Evolutionary conservation across 2,888 invertebrate genomes (phyloP), one percentile per base, ranked within the genome.

Genomic region (Rhopalosiphum nymphaeae): DNA sequence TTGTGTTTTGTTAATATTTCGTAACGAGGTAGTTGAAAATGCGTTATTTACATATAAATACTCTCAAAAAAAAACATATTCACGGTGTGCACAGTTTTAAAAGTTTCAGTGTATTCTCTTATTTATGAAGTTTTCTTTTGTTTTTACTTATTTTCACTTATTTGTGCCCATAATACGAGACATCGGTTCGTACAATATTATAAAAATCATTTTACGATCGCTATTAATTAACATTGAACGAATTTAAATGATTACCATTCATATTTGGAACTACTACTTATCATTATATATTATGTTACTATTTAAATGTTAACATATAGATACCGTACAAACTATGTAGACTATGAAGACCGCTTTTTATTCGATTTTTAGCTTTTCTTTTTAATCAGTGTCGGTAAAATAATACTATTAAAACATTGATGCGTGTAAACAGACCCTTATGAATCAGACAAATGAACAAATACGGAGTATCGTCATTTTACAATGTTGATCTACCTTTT

Each of bases 401-500:
- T 61, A 57, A 89, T 44, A 89, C 36, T 88, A 36, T 11, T 88
- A 88, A 53, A 88, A 88, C 36, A 88, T 53, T 88, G 53, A 87
- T 87, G n/a, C n/a, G 36, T 88, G 53, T 53, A 49, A 88, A 53
- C 29, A 57, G 4, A 36, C 90, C 25, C 46, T 90, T 67, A 46
- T n/a, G 25, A 44, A 46, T 67, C 25, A 36, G 90, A 90, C 36
- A 67, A 90, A 90, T 46, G 67, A n/a, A 90, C 90, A 67, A 90
- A 90, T 49, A 57, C 57, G 36, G 61, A 46, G 91, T 67, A 42
- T 42, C 49, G 78, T 78, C 49, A 49, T 84, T 91, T 91, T 78
- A 91, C 53, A 84, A 91, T 91, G 78, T 91, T 53, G 49, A 78
- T 84, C 26, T 78, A 84, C 49, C 91, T 91, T 78, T 67, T 36